Base-by-base conservation (phyloP, 2,888 invertebrate genomes). In the Brenthis hecate region DNA sequence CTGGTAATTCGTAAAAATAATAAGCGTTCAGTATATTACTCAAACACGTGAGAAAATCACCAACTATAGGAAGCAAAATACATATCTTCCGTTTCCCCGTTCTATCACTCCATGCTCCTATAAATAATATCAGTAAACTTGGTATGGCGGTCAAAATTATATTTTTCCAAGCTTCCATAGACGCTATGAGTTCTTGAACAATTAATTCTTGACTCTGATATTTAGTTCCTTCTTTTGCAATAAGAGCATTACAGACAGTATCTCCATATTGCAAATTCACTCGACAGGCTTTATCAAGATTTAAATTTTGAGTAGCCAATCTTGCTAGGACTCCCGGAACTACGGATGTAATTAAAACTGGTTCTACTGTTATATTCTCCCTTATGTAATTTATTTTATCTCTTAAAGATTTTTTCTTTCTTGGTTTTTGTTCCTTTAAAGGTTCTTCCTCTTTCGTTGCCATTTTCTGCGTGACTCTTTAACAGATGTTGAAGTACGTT, bases 281-380 rank as follows among this genome's bases (percentile, higher is more conserved):
- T 23, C 97, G 89, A 78, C 97, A 97, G 0, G 97, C 97, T 87
- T 97, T 97, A 80, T 97, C 97, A 75, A 97, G 89, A 85, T 96
- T 96, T 23, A 97, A 85, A 85, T 97, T 97, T 86, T 97, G 97
- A 5, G 96, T 96, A 3, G 97, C 97, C 66, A 97, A 83, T 71
- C 95, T 94, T 0, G 96, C 95, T n/a, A 94, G 78, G 0, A 93
- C 92, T 73, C 94, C 93, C 2, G 95, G 95, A 73, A 95, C 87
- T 0, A 95, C 94, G 77, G 94, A 95, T 67, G 94, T 94, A 2
- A 94, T 93, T 60, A 95, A 79, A 70, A 95, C 93, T 1, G 95
- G 95, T 80, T 95, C 95, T 5, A 95, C 93, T 0, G 95, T 95
- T 61, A 95, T 94, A 75, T 95, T 94, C 13, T 91, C 89, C 73